Base-by-base conservation (phyloP, 2,797 vertebrate species). In the Pitangus sulphuratus region DNA sequence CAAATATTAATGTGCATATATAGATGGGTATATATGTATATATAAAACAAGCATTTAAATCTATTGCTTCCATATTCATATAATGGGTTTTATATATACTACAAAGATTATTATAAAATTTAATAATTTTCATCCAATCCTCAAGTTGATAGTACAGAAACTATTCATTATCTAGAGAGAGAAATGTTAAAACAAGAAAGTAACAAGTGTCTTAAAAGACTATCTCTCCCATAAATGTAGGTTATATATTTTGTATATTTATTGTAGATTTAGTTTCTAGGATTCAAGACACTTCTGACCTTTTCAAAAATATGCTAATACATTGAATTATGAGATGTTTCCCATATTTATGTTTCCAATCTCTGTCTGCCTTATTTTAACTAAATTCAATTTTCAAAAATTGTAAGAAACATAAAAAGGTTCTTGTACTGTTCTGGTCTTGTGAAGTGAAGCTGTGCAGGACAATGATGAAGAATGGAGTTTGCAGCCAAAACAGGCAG, bases 181-280 rank as follows among this genome's bases (percentile, higher is more conserved):
- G 47, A 91, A 96, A 83, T 90, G 30, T 12, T 94, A 75, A 92
- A 96, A 31, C 20, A 93, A 87, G 71, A 76, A 93, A 79, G 35
- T 75, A 77, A 60, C 3, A 2, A 71, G 45, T 62, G 74, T 35
- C 28, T 68, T 91, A 78, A 77, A 44, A 85, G 78, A 37, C 3
- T 16, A 1, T 31, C 22, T 48, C 3, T 69, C 51, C 57, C 66
- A 11, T 53, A 80, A 76, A 47, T 33, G 47, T 64, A 57, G 15
- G n/a, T 70, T 81, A 54, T 75, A 94, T 1, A 8, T 79, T 78
- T 70, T 51, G 19, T 90, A 11, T 62, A 39, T 80, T 86, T 91
- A 24, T 56, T 39, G 51, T 60, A 75, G 13, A 74, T 65, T 57
- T 8, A 48, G 20, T 39, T 84, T 47, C 20, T 75, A 61, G 10